phyloP scores from a whole-genome alignment of 2,113 vertebrate species.

The Pan troglodytes region NHGRI_mPanTro3-v2.1_pri NC_072415.2:87310501-87311000 shows the following conservation, averaged over 20 bases:
- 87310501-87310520: not conserved
- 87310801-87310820: not conserved
- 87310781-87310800: not conserved
- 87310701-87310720: not conserved
- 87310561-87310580: accelerated
- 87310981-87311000: not conserved
- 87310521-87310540: not conserved
- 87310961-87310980: not conserved
- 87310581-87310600: not conserved
- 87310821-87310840: accelerated
- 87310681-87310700: not conserved
- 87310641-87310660: too few species aligned
- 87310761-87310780: not conserved
- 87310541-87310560: not conserved
- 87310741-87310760: not conserved
- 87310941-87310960: not conserved
- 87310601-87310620: not conserved
- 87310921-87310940: not conserved
- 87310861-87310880: accelerated
- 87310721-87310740: not conserved
- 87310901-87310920: not conserved
- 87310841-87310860: not conserved
- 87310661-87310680: not conserved
- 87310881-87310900: not conserved
- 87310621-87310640: not conserved